Evolutionary conservation across 2,797 vertebrate genomes (phyloP), one percentile per base, ranked within the genome.

Genomic region (Gastrophryne carolinensis): DNA sequence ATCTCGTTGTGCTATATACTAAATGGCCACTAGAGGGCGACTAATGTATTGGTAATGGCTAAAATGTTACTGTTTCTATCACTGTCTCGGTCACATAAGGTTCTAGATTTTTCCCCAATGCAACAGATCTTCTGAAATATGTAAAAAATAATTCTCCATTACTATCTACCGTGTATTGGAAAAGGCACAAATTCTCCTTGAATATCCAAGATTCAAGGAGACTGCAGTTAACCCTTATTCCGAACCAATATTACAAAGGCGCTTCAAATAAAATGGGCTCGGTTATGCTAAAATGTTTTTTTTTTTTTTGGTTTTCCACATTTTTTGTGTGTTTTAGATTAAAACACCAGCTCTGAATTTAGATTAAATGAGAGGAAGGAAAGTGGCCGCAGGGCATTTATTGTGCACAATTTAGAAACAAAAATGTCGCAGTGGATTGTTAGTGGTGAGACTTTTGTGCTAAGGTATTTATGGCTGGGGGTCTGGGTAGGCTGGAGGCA

Each of bases 21-120:
- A 29, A 65, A 65, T 15, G 32, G 27, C 75, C 75, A 78, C 75
- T 58, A 78, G 75, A 78, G 75, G 75, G 75, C 75, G 75, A 78
- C 75, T 64, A 21, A 5, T 71, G 75, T 58, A 65, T 68, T 72
- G 29, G 21, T 39, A 78, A 78, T 78, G 3, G 19, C 44, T 66
- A 41, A 47, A 58, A 30, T 52, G 68, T 65, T 54, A 17, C 21
- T 27, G 30, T 23, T 63, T 15, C 30, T 71, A 78, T 78, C 58
- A 66, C 60, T 50, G 66, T 57, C 56, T 68, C 63, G 41, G 68
- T 72, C 75, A 66, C 75, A 72, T 72, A 78, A 78, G 68, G 41
- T 58, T 78, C 75, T 72, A 72, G 75, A 78, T 72, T 66, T 65
- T 78, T 78, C 75, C 72, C 53, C 32, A 39, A 32, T 50, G 53